Percentiles rank a stretch among this genome's conserved stretches.
Evolutionary conservation across 2,888 invertebrate genomes (phyloP).

Genomic region (Camptogramma bilineatum): DNA sequence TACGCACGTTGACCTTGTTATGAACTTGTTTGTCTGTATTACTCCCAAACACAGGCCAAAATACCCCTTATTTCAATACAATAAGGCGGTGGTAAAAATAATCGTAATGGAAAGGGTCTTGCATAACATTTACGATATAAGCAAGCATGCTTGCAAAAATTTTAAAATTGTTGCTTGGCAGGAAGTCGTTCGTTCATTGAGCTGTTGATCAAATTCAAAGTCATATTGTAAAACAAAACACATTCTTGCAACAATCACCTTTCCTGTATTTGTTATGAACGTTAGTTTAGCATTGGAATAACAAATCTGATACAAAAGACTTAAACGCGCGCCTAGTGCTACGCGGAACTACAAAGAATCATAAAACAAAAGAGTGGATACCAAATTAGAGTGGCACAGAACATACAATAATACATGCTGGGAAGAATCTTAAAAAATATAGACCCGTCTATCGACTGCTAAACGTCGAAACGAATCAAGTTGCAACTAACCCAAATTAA

Average conservation of each 20-base stretch:
- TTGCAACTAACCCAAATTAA: no score
- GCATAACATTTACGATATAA: constrained; percentile 29
- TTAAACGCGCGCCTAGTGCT: constrained; percentile 30
- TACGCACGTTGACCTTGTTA: constrained; percentile 43
- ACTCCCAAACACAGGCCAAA: constrained; percentile 32
- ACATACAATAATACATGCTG: no score
- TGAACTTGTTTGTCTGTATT: constrained; percentile 50
- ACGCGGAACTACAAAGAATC: neutral
- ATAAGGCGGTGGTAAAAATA: constrained; percentile 10
- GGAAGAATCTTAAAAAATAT: no score
- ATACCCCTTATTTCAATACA: constrained; percentile 10
- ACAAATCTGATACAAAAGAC: constrained; percentile 26
- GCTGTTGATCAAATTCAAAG: constrained; percentile 22
- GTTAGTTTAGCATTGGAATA: neutral
- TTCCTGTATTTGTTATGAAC: neutral
- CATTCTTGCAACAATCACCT: constrained; percentile 14
- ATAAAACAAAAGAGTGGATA: no score
- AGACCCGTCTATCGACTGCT: no score
- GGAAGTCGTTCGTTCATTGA: constrained; percentile 26
- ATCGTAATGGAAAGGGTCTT: constrained; percentile 33
- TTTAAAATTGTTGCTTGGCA: constrained; percentile 16
- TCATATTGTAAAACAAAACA: constrained; percentile 3
- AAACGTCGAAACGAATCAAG: no score
- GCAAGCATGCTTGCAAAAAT: constrained; percentile 21
- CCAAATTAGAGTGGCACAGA: no score